Evolutionary conservation across 1,140 invertebrate genomes (phyloP).

Genomic region (Diploscapter pachys): DNA sequence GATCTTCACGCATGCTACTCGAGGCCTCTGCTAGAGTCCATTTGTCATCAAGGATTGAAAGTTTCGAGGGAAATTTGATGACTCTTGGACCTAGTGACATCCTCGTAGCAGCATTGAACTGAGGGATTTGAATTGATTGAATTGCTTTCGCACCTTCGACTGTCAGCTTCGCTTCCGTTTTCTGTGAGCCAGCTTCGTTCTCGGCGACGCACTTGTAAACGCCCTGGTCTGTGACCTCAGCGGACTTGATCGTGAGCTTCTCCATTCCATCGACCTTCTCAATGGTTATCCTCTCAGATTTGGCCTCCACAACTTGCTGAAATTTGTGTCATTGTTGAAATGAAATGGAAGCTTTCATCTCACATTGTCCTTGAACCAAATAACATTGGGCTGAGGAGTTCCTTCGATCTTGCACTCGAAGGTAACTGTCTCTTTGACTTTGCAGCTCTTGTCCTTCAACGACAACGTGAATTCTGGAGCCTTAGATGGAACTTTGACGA

Average conservation of each 20-base stretch:
- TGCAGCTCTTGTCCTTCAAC: constrained; percentile 81
- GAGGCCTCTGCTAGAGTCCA: no score
- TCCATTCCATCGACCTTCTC: constrained; percentile 46
- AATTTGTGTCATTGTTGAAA: constrained; percentile 3
- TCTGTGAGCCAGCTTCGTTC: constrained; percentile 44
- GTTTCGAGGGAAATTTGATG: background rate
- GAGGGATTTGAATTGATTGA: no score
- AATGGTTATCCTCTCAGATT: constrained; percentile 32
- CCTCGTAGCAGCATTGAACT: no score
- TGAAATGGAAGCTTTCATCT: background rate
- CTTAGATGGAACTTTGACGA: constrained; percentile 59
- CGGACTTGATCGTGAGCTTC: constrained; percentile 43
- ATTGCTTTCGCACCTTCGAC: constrained; percentile 27
- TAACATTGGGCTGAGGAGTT: constrained; percentile 67
- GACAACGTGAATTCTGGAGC: constrained; percentile 80
- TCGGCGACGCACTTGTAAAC: constrained; percentile 50
- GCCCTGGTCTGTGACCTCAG: constrained; percentile 42
- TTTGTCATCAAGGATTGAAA: background rate
- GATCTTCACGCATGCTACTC: background rate
- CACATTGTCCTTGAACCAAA: constrained; percentile 64
- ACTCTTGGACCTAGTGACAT: no score
- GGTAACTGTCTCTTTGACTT: constrained; percentile 74
- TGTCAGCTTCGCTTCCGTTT: constrained; percentile 48
- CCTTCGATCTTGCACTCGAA: constrained; percentile 74
- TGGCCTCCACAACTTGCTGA: constrained; percentile 21